Evolutionary conservation across 2,888 invertebrate genomes (phyloP), one percentile per base, ranked within the genome.

Genomic region (Rhagophthalmus giganteus): DNA sequence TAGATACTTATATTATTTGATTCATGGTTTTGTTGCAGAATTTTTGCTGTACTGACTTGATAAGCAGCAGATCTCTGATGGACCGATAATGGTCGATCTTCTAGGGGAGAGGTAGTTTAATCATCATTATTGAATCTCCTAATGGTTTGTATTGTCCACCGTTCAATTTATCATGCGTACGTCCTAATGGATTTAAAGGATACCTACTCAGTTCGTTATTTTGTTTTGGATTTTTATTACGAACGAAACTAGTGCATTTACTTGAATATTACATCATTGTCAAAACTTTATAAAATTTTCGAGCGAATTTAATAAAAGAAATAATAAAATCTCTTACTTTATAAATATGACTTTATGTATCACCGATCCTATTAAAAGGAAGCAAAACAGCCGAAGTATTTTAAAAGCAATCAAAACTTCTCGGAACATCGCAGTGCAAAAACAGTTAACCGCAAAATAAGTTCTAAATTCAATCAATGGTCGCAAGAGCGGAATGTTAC

Each of bases 121-220:
- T 74, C 73, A 74, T 74, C 73, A 68, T 74, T 73, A 74, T 74
- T 73, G 73, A 71, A 68, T 64, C 66, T 69, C 71, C 69, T 72
- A 73, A 73, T 73, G 73, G 72, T 72, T 66, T 66, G 69, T 68
- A 71, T 73, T 72, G 72, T 73, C 72, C 73, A 70, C 68, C 67
- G 65, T 65, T 67, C 71, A 63, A 73, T 73, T 67, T 71, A 70
- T 71, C 71, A 71, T 66, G 50, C 54, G 58, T 53, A 64, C 61
- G 61, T 61, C 61, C 62, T 70, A 72, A 72, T 72, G 71, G 70
- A 68, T 66, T 64, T 61, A 62, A 65, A 60, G 57, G 56, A 66
- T 62, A 66, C n/a, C n/a, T n/a, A n/a, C 26, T 20, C 35, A 35
- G n/a, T 32, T 31, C 9, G 31, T 26, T 38, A 39, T 47, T 47